A percentile compares a stretch with the other conserved stretches of the same genome.
phyloP scores from a whole-genome alignment of 2,113 vertebrate genomes.

The Penelope pileata region DNA sequence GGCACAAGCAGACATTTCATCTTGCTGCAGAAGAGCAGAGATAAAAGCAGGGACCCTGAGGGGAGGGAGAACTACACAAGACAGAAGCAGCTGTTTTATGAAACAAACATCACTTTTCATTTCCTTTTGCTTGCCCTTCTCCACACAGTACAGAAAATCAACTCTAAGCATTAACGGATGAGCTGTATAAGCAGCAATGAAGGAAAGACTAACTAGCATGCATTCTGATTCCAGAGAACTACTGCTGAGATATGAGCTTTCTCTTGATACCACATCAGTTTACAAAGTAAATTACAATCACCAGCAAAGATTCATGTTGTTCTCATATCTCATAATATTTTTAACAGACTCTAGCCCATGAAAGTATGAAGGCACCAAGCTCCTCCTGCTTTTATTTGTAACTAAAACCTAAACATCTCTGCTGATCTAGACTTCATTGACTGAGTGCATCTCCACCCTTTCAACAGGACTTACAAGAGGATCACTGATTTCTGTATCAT shows the following conservation, averaged over 20 bases:
- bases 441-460: background rate
- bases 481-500: background rate
- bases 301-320: background rate
- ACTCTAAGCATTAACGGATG: background rate
- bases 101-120: conserved; percentile 47
- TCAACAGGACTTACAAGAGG: background rate
- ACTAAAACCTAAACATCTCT: background rate
- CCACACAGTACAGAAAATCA: background rate
- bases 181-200: accelerated
- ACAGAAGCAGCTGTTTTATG: conserved; percentile 37
- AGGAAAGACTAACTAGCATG: background rate
- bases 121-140: conserved; percentile 32
- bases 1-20: conserved; percentile 29
- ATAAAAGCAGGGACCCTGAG: conserved; percentile 32
- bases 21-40: background rate
- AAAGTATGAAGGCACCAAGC: background rate
- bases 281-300: background rate
- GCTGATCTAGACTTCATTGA: background rate
- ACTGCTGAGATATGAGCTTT: background rate
- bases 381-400: background rate
- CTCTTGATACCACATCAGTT: background rate
- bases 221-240: background rate
- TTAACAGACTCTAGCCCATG: background rate
- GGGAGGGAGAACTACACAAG: background rate
- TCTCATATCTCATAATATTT: background rate